Evolutionary conservation across 2,113 vertebrate species (phyloP).

Genomic region (Microtus richardsoni): DNA sequence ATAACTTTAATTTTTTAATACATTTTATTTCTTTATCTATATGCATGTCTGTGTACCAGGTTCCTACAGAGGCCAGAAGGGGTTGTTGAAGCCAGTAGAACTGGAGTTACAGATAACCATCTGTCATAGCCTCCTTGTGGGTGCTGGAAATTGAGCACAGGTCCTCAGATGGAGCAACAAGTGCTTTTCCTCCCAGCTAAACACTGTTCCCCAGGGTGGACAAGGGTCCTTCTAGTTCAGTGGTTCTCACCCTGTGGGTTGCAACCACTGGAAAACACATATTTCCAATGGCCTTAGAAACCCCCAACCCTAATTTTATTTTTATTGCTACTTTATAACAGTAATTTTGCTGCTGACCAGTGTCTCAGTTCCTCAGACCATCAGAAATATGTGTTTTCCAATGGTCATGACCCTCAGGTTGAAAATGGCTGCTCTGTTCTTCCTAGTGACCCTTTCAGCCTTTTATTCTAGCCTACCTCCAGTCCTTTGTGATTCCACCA

Average conservation of each 20-base stretch:
- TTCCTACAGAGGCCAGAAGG: background rate
- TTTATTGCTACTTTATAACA: background rate
- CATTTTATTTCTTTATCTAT: background rate
- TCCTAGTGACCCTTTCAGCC: background rate
- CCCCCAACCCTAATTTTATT: background rate
- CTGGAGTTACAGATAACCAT: background rate
- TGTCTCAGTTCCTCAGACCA: background rate
- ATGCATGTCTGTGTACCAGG: background rate
- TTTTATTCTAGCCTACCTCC: background rate
- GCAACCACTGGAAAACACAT: background rate
- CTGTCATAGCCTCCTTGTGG: background rate
- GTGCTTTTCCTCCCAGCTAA: background rate
- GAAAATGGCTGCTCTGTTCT: background rate
- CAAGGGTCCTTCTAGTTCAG: background rate
- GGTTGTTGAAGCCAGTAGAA: background rate
- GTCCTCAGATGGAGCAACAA: background rate
- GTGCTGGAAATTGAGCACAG: background rate
- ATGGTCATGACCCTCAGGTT: background rate
- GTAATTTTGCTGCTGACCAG: background rate
- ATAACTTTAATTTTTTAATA: background rate
- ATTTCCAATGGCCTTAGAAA: background rate
- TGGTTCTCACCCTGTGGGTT: background rate
- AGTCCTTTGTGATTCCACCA: background rate
- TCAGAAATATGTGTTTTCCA: background rate
- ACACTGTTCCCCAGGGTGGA: background rate